Conservation (phyloP, 2,797 vertebrate genomes). For the Falco columbarius region DNA sequence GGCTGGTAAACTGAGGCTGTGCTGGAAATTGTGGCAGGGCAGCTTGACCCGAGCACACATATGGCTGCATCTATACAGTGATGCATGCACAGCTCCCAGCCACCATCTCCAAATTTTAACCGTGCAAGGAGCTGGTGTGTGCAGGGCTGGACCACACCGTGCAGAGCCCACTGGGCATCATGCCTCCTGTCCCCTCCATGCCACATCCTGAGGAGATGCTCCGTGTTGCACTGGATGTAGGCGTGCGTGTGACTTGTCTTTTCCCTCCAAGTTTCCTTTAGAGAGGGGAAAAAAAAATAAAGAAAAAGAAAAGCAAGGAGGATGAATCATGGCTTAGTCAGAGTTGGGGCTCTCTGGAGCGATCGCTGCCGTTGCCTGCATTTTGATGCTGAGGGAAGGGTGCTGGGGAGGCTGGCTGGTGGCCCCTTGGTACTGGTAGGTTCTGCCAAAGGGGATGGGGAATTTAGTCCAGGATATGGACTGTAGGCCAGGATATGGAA, state of each 20-base stretch:
- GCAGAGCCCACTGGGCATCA: background rate
- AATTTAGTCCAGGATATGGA: background rate
- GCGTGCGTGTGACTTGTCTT: background rate
- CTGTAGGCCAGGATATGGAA: background rate
- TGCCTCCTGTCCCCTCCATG: accelerated
- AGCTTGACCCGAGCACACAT: background rate
- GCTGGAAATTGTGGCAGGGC: background rate
- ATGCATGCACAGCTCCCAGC: background rate
- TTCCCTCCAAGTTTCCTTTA: background rate
- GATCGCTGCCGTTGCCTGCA: background rate
- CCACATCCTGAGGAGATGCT: background rate
- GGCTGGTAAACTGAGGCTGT: background rate
- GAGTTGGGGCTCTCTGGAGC: background rate
- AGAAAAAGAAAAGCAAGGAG: background rate
- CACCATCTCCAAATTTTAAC: background rate
- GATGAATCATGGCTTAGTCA: constrained; percentile 39
- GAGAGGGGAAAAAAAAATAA: background rate
- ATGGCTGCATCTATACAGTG: background rate
- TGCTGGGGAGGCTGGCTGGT: background rate
- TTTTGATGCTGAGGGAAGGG: background rate
- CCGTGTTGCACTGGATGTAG: accelerated
- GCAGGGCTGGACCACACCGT: background rate
- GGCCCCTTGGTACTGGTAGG: background rate
- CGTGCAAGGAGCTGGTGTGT: background rate
- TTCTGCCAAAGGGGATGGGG: background rate